Evolutionary conservation across 2,888 invertebrate species (phyloP).

Genomic region (Leptura quadrifasciata): DNA sequence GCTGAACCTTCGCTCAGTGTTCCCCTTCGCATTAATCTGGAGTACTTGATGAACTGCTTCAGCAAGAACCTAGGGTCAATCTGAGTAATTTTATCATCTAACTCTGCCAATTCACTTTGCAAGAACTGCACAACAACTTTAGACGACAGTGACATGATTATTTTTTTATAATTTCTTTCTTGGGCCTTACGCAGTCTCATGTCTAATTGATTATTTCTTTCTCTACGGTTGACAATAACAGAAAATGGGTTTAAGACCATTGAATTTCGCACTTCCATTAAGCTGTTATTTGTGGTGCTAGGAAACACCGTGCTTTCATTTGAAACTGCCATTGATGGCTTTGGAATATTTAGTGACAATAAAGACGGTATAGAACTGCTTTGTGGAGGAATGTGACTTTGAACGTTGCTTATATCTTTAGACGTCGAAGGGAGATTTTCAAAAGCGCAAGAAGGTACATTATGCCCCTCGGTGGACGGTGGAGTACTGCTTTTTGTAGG

Average conservation of each 20-base stretch:
- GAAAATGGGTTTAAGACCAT: conserved; percentile 21
- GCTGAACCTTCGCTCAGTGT: conserved; percentile 22
- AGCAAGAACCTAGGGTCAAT: conserved; percentile 35
- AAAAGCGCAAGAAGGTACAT: background rate
- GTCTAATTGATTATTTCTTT: background rate
- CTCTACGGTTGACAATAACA: background rate
- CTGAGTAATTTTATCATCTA: conserved; percentile 27
- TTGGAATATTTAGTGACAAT: background rate
- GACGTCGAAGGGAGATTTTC: background rate
- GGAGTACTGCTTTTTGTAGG: background rate
- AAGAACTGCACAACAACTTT: conserved; percentile 44
- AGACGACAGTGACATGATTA: conserved; percentile 31
- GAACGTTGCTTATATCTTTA: background rate
- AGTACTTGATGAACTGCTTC: conserved; percentile 38
- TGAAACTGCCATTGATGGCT: background rate
- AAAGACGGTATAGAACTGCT: background rate
- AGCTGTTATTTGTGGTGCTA: background rate
- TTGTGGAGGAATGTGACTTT: background rate
- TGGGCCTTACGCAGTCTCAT: conserved; percentile 24
- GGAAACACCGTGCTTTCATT: background rate
- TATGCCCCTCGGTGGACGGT: background rate
- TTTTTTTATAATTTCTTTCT: conserved; percentile 33
- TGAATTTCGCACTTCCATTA: background rate
- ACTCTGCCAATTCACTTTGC: conserved; percentile 38
- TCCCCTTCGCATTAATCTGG: conserved; percentile 12